Percentiles rank a stretch among this genome's conserved stretches.
phyloP scores from a whole-genome alignment of 2,113 vertebrate species.

The Pollimyrus isidori region DNA sequence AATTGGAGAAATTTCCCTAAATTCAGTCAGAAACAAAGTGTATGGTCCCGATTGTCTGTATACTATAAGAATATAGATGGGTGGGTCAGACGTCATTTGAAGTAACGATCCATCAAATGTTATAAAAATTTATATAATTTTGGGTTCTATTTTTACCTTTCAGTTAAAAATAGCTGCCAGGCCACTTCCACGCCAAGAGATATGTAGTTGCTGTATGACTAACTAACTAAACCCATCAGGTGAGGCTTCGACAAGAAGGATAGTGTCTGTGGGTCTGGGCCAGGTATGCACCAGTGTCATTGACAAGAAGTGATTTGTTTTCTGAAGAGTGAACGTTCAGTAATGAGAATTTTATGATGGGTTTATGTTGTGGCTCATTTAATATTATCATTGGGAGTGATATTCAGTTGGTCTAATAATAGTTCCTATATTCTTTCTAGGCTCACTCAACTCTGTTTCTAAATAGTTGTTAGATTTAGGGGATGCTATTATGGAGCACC shows the following conservation, averaged over 20 bases:
- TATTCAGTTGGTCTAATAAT: background rate
- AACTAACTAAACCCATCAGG: background rate
- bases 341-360: background rate
- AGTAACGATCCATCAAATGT: background rate
- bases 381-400: background rate
- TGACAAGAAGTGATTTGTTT: background rate
- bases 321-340: background rate
- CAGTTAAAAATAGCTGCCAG: background rate
- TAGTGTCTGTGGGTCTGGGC: background rate
- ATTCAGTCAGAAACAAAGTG: too few relatives aligned
- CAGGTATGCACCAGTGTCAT: background rate
- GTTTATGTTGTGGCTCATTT: too few relatives aligned
- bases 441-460: background rate
- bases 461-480: background rate
- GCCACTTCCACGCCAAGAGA: background rate
- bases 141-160: background rate
- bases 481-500: background rate
- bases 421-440: background rate
- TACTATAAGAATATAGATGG: background rate
- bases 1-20: too few relatives aligned
- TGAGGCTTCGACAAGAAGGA: background rate
- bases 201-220: background rate
- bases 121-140: background rate
- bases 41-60: too few relatives aligned
- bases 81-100: background rate